Evolutionary conservation across 2,888 invertebrate species (phyloP).

Genomic region (Drosophila buzzatii): DNA sequence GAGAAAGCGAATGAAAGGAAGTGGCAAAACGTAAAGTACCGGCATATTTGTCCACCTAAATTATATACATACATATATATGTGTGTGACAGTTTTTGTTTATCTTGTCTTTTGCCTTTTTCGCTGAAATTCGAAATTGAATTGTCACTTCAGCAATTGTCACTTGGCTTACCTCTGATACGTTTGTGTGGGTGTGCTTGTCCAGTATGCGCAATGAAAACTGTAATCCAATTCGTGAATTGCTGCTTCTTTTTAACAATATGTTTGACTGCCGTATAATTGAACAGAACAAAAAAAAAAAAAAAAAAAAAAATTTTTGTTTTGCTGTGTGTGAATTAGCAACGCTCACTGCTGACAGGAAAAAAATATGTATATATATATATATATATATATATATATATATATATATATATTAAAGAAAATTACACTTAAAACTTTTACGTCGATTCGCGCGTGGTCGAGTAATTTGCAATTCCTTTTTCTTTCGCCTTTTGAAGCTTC

Average conservation of each 20-base stretch:
- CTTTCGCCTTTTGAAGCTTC: neutral
- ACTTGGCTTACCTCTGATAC: conserved; percentile 34
- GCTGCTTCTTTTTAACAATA: neutral
- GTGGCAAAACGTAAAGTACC: conserved; percentile 2
- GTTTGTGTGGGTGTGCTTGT: neutral
- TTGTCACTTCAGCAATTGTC: neutral
- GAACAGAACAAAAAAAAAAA: conserved; percentile 36
- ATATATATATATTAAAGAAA: too few relatives aligned
- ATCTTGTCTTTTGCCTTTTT: neutral
- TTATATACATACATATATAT: neutral
- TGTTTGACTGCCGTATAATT: neutral
- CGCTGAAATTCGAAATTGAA: neutral
- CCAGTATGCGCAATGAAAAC: conserved; percentile 9
- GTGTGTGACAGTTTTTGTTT: neutral
- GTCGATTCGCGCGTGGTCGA: conserved; percentile 9
- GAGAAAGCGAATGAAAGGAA: conserved; percentile 15
- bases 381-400: too few relatives aligned
- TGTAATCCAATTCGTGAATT: conserved; percentile 41
- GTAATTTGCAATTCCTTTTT: conserved; percentile 8
- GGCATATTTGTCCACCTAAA: neutral
- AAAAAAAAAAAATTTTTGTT: too few relatives aligned
- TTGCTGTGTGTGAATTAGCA: conserved; percentile 4
- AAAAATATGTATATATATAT: too few relatives aligned
- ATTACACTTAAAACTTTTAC: conserved; percentile 24
- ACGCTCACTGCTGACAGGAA: conserved; percentile 7